These are phyloP conservation scores for Halesus radiatus DNA, from an alignment of 1,140 invertebrate genomes.

Conservation along the genomic window DNA sequence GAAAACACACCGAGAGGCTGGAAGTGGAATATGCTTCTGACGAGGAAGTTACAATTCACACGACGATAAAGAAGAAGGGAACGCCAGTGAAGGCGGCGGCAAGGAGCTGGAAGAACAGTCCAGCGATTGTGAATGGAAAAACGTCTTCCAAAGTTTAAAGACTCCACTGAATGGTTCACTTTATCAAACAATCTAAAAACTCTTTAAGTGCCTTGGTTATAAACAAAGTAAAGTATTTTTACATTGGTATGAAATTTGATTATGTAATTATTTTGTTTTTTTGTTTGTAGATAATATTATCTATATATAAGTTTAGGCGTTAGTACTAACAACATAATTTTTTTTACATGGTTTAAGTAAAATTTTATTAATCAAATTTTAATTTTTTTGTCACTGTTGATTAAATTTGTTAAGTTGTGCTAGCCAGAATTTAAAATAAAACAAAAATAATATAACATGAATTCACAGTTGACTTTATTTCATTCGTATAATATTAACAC, in stretches of 20 bases:
- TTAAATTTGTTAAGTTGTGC: too few species aligned
- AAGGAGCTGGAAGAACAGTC: slow-evolving; percentile 52
- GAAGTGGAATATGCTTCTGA: slow-evolving; percentile 52
- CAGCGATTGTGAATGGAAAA: slow-evolving; percentile 49
- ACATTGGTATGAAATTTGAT: neutral
- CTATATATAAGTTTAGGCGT: neutral
- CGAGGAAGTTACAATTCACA: slow-evolving; percentile 54
- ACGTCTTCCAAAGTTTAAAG: neutral
- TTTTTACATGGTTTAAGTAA: too few species aligned
- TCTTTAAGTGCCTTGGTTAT: neutral
- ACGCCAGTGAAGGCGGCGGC: slow-evolving; percentile 26
- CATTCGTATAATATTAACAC: too few species aligned
- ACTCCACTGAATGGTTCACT: neutral
- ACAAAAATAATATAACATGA: too few species aligned
- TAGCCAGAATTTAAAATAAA: too few species aligned
- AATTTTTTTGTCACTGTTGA: too few species aligned
- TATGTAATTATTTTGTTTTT: too few species aligned
- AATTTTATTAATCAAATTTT: too few species aligned
- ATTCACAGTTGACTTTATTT: too few species aligned
- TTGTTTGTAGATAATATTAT: slow-evolving; percentile 16
- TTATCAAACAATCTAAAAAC: neutral
- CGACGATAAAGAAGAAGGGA: slow-evolving; percentile 51
- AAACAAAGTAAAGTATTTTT: neutral
- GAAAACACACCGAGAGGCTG: slow-evolving; percentile 52
- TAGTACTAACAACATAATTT: too few species aligned